These are phyloP conservation scores for Drepana arcuata DNA, from an alignment of 1,140 invertebrate species.

Conservation along the genomic window DNA sequence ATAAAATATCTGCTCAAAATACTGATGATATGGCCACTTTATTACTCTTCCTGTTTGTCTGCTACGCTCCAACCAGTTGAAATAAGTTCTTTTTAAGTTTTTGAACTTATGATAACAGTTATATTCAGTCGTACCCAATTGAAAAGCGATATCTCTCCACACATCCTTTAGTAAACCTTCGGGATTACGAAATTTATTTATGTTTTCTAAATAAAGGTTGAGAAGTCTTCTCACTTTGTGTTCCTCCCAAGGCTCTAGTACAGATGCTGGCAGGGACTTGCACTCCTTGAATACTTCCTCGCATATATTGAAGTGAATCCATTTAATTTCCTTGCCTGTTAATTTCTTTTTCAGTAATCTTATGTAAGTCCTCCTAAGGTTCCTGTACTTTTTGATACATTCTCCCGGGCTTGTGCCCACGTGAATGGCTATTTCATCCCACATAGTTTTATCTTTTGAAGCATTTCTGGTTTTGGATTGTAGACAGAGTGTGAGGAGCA, in stretches of 20 bases:
- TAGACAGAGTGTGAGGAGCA: slow-evolving; percentile 39
- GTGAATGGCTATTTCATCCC: slow-evolving; percentile 39
- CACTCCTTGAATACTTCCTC: slow-evolving; percentile 55
- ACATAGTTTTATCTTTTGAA: slow-evolving; percentile 36
- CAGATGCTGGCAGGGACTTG: slow-evolving; percentile 30
- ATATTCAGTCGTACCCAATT: slow-evolving; percentile 47
- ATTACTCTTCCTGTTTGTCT: slow-evolving; percentile 37
- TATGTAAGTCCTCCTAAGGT: slow-evolving; percentile 46
- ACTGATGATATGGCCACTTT: slow-evolving; percentile 57
- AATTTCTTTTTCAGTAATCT: slow-evolving; percentile 52
- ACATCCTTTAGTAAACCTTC: slow-evolving; percentile 48
- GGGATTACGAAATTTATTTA: slow-evolving; percentile 36
- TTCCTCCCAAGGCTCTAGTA: slow-evolving; percentile 55
- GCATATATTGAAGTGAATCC: slow-evolving; percentile 50
- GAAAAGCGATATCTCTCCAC: slow-evolving; percentile 50
- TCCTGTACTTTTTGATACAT: slow-evolving; percentile 52
- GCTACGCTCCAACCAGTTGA: slow-evolving; percentile 46
- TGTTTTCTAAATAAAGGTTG: slow-evolving; percentile 51
- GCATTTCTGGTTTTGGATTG: slow-evolving; percentile 36
- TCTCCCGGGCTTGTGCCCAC: slow-evolving; percentile 42
- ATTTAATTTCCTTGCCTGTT: slow-evolving; percentile 54
- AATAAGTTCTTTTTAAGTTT: slow-evolving; percentile 60
- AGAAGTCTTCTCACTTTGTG: slow-evolving; percentile 39
- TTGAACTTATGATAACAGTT: slow-evolving; percentile 64
- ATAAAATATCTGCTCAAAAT: slow-evolving; percentile 60